Evolutionary conservation across 53 echinoderm and acorn worm genomes (phyloP).

Genomic region (Mesocentrotus franciscanus): DNA sequence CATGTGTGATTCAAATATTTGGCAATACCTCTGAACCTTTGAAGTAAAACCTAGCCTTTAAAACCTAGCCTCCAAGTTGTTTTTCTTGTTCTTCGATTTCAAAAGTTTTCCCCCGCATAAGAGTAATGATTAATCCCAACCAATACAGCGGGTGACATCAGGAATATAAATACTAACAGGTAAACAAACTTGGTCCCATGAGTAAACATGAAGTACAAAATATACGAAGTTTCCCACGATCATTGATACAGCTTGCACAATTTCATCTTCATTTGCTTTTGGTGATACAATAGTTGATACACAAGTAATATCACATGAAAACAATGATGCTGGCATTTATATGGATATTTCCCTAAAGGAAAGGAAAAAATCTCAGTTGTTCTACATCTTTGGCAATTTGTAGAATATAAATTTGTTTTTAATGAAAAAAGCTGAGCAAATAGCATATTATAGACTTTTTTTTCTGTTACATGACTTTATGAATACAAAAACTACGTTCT

Average conservation of each 20-base stretch:
- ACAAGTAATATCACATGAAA: not conserved
- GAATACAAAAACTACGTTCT: constrained; percentile 43
- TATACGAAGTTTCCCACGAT: not conserved
- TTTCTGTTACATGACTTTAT: not conserved
- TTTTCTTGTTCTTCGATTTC: not conserved
- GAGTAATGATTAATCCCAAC: not conserved
- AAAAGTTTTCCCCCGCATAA: not conserved
- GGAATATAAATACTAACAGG: not conserved
- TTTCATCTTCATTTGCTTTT: not conserved
- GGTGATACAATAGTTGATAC: not conserved
- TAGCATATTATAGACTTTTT: not conserved
- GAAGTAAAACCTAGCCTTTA: not conserved
- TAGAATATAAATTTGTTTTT: constrained; percentile 28
- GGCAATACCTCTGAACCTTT: not conserved
- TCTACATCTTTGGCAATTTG: constrained; percentile 56
- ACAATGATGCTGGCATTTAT: constrained; percentile 11
- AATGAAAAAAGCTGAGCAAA: not conserved
- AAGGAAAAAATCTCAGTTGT: constrained; percentile 22
- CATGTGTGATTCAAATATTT: not conserved
- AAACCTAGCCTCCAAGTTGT: not conserved
- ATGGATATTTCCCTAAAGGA: not conserved
- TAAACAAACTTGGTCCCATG: constrained; percentile 23
- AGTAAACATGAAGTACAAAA: not conserved
- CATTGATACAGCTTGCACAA: not conserved
- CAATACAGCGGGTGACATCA: not conserved